phyloP scores from a whole-genome alignment of 1,140 invertebrate species.

The Zaprionus inermis region DNA sequence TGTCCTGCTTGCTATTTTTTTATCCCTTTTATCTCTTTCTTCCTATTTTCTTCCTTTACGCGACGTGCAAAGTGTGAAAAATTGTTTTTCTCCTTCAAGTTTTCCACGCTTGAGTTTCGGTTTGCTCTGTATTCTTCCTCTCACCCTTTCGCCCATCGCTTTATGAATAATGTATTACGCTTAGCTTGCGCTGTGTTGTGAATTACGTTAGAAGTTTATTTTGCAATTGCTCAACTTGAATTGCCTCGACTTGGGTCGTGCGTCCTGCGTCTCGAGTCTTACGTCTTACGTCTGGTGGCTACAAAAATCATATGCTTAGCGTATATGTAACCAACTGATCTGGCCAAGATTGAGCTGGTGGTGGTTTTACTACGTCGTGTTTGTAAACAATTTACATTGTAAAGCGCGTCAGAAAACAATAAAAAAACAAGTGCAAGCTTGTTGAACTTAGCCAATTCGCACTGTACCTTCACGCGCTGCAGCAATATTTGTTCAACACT shows the following conservation, averaged over 20 bases:
- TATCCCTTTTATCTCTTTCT: conserved; percentile 32
- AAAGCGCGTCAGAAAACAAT: conserved; percentile 3
- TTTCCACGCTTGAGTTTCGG: conserved; percentile 13
- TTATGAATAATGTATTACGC: conserved; percentile 67
- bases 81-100: conserved; percentile 48
- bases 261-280: neutral
- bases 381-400: conserved; percentile 7
- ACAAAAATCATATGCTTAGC: conserved; percentile 2
- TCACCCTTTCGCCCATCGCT: conserved; percentile 16
- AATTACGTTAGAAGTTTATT: conserved; percentile 57
- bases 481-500: conserved; percentile 42
- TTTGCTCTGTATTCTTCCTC: conserved; percentile 1
- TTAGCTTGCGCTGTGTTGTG: conserved; percentile 52
- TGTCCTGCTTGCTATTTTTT: conserved; percentile 48
- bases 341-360: conserved; percentile 7
- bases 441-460: conserved; percentile 40
- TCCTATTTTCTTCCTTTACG: neutral
- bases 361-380: neutral
- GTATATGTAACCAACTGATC: neutral
- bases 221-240: conserved; percentile 57
- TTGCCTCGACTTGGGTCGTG: neutral
- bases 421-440: conserved; percentile 16
- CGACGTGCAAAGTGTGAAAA: conserved; percentile 67
- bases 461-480: conserved; percentile 30
- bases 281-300: neutral